Evolutionary conservation across 1,140 invertebrate genomes (phyloP).

Genomic region (Ostrea edulis): DNA sequence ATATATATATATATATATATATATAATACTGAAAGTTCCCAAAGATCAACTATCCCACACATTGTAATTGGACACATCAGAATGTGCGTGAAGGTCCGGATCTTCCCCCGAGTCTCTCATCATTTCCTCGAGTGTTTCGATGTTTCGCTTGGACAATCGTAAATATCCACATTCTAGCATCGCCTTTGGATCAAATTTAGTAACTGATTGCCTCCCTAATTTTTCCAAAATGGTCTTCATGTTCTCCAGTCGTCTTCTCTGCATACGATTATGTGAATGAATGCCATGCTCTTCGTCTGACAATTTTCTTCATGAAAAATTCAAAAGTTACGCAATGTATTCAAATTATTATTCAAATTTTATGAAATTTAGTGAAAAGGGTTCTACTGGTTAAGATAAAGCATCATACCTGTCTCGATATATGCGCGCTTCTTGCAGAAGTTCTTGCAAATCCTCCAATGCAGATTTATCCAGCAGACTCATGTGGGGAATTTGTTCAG

Average conservation of each 20-base stretch:
- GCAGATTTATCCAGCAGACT: constrained; percentile 43
- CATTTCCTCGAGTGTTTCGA: constrained; percentile 63
- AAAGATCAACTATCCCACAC: constrained; percentile 39
- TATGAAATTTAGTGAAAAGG: not conserved
- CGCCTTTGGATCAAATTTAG: constrained; percentile 52
- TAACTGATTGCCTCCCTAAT: not conserved
- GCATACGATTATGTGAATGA: not conserved
- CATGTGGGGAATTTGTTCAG: constrained; percentile 24
- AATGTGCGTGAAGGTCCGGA: constrained; percentile 65
- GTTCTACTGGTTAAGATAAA: not conserved
- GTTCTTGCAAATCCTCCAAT: constrained; percentile 53
- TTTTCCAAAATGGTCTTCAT: constrained; percentile 32
- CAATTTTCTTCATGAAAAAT: not conserved
- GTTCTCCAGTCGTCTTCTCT: constrained; percentile 28
- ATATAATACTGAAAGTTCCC: too few relatives aligned
- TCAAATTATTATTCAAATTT: too few relatives aligned
- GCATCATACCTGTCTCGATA: constrained; percentile 53
- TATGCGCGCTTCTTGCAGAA: constrained; percentile 53
- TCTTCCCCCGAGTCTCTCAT: constrained; percentile 58
- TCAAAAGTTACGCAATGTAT: not conserved
- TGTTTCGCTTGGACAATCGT: constrained; percentile 63
- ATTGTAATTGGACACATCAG: constrained; percentile 59
- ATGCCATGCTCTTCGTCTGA: constrained; percentile 8
- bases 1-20: too few relatives aligned
- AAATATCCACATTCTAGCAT: constrained; percentile 67